phyloP scores from a whole-genome alignment of 1,140 invertebrate genomes.

The Lordiphosa collinella region DNA sequence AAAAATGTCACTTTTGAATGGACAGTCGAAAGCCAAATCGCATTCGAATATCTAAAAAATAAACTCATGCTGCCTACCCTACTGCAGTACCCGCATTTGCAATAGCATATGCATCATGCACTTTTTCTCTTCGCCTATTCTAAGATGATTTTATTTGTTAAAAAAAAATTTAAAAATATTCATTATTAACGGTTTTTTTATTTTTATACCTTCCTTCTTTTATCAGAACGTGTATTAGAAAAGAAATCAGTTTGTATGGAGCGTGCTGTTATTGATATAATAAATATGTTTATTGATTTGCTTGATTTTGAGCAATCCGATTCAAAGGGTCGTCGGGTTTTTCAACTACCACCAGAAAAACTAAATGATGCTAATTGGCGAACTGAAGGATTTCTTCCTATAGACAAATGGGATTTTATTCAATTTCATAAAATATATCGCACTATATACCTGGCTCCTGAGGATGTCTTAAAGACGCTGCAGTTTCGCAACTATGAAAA shows the following conservation, averaged over 20 bases:
- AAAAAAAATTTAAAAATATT: no score
- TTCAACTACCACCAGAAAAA: slow-evolving; percentile 57
- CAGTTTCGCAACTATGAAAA: slow-evolving; percentile 61
- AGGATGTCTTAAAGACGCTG: slow-evolving; percentile 40
- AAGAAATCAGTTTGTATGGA: slow-evolving; percentile 84
- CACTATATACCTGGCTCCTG: slow-evolving; percentile 55
- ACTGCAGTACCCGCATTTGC: no score
- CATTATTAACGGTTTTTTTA: no score
- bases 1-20: no score
- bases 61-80: no score
- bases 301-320: slow-evolving; percentile 82
- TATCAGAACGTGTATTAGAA: slow-evolving; percentile 80
- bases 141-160: no score
- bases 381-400: slow-evolving; percentile 50
- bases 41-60: no score
- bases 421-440: slow-evolving; percentile 68
- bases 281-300: slow-evolving; percentile 85
- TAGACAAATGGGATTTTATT: slow-evolving; percentile 74
- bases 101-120: no score
- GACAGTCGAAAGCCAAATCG: no score
- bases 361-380: slow-evolving; percentile 57
- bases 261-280: slow-evolving; percentile 84
- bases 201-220: slow-evolving; percentile 15
- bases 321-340: slow-evolving; percentile 50
- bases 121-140: no score